Evolutionary conservation across 35 echinoderm and acorn worm species (phyloP), one percentile per base, ranked within the genome.

Genomic region (Ophioderma brevispina): DNA sequence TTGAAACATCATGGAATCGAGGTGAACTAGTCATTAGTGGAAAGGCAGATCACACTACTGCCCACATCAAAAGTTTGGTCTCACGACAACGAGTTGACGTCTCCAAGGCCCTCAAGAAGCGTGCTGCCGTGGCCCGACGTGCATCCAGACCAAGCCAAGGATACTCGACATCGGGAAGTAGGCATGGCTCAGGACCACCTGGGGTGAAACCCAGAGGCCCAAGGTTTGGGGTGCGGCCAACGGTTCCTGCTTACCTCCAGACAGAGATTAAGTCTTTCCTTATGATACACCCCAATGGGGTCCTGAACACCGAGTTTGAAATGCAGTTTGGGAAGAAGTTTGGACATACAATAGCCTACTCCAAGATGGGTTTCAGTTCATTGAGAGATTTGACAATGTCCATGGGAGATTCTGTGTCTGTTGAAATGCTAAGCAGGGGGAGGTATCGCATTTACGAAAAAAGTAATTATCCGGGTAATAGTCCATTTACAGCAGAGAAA

Each of bases 61-160:
- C 87, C 80, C 97, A 93, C 46, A 99, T 99, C 33, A 87, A 95
- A 46, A 93, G 80, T 33, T 52, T 99, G 52, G 97, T 99, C 21
- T 92, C 94, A 13, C 90, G 85, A 38, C 97, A 99, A 75, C 92
- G 88, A 76, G 88, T 90, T 55, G 91, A 95, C 36, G 95, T 90
- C 32, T 32, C 49, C 19, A 98, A 98, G 83, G 87, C 86, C 59
- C 76, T 92, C 38, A 89, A 89, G 39, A 84, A 88, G 64, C 89
- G 90, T 33, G 91, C 86, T n/a, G 92, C 85, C 0, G 46, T 76
- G 8, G 79, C 43, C 0, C 86, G 89, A 33, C 32, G 75, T 15
- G 33, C 49, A 31, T 25, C 40, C 31, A 38, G 91, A 76, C 33
- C 43, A 0, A 13, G 50, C 15, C n/a, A 2, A 2, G 5, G 6